Conservation (phyloP, 2,797 vertebrate genomes). For the Squalus acanthias region DNA sequence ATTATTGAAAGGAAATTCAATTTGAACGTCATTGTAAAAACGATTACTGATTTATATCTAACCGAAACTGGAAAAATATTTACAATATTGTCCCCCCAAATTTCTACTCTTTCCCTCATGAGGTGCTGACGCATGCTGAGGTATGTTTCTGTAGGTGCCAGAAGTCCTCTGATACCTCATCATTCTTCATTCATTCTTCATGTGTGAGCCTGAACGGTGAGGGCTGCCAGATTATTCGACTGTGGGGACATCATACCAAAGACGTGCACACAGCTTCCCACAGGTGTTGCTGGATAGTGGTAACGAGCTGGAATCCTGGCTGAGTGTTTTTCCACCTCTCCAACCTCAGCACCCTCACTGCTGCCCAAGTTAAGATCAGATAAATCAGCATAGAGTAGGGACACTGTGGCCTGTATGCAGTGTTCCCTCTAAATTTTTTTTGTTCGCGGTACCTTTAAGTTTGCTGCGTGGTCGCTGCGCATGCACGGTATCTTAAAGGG, state of each 20-base stretch:
- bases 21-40: not conserved
- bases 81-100: not conserved
- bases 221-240: not conserved
- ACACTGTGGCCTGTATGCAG: not conserved
- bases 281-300: not conserved
- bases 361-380: not conserved
- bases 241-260: not conserved
- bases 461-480: too few relatives aligned
- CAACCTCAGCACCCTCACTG: not conserved
- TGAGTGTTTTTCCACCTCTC: not conserved
- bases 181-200: not conserved
- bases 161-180: not conserved
- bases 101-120: not conserved
- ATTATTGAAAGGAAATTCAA: not conserved
- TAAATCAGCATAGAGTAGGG: not conserved
- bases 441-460: too few relatives aligned
- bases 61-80: not conserved
- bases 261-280: not conserved
- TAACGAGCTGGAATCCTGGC: not conserved
- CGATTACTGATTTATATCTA: not conserved
- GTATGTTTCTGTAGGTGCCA: not conserved
- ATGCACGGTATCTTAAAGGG: too few relatives aligned
- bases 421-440: too few relatives aligned
- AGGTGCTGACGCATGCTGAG: not conserved
- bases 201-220: not conserved